Conservation (phyloP, 2,888 invertebrate genomes). For the Nasonia oneida region DNA sequence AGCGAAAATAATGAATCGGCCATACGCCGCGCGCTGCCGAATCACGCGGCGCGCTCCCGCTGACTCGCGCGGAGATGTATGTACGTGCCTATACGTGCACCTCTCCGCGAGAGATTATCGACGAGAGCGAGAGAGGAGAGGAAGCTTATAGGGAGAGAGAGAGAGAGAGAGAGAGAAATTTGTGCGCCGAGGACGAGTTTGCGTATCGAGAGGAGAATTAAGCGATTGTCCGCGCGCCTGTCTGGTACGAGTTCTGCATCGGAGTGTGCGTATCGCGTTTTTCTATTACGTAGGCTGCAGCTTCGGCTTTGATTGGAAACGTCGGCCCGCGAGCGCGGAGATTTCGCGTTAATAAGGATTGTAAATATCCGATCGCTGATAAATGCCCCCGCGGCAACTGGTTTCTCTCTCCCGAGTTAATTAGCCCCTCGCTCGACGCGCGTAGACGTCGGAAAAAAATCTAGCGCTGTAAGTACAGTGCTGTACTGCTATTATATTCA, state of each 20-base stretch:
- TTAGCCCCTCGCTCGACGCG: not conserved
- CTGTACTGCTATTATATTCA: not conserved
- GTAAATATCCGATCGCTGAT: not conserved
- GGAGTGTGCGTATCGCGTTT: not conserved
- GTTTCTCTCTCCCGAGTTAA: not conserved
- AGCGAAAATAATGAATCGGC: constrained; percentile 75
- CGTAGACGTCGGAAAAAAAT: too few species aligned
- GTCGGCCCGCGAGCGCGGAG: not conserved
- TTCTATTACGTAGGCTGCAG: not conserved
- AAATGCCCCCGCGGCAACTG: not conserved
- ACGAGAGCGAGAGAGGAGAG: not conserved
- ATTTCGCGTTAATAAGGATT: constrained; percentile 6
- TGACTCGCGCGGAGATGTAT: constrained; percentile 14
- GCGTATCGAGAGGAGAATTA: not conserved
- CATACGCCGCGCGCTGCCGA: constrained; percentile 56
- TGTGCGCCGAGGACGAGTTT: not conserved
- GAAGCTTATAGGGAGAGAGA: not conserved
- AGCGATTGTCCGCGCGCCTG: not conserved
- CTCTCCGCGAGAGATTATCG: not conserved
- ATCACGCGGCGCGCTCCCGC: constrained; percentile 55
- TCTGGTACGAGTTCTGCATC: too few species aligned
- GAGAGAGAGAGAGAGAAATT: not conserved
- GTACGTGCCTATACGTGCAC: not conserved
- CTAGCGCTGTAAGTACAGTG: too few species aligned
- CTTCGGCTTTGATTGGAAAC: not conserved